Conservation (phyloP, 30 jellyfish, hydroid and myxozoan species). For the Aurelia aurita region DNA sequence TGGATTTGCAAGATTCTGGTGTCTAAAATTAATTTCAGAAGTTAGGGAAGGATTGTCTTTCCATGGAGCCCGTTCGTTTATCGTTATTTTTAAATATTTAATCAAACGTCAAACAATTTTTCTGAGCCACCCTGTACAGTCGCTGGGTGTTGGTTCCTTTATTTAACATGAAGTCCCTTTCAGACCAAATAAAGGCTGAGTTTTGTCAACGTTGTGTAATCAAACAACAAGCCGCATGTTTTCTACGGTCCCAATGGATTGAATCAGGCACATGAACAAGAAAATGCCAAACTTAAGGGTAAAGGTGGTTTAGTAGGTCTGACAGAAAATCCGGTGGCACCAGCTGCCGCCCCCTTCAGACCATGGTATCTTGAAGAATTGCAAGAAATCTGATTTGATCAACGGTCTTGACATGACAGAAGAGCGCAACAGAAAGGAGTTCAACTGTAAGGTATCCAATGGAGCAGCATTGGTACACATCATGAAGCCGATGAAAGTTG, state of each 20-base stretch:
- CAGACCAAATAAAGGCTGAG: too few relatives aligned
- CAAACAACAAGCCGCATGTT: conserved; percentile 33
- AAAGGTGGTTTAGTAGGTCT: conserved; percentile 66
- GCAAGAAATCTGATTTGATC: conserved; percentile 53
- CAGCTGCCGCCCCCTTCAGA: conserved; percentile 50
- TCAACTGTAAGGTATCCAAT: too few relatives aligned
- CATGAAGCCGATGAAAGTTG: conserved; percentile 38
- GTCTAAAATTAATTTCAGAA: too few relatives aligned
- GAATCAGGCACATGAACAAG: conserved; percentile 61
- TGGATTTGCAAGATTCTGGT: too few relatives aligned
- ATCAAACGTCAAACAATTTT: too few relatives aligned
- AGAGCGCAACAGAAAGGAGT: conserved; percentile 8
- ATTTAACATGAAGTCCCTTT: too few relatives aligned
- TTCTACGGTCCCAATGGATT: conserved; percentile 48
- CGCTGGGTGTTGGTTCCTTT: too few relatives aligned
- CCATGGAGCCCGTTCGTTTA: too few relatives aligned
- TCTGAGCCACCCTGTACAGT: too few relatives aligned
- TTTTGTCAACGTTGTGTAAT: too few relatives aligned
- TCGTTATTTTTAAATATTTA: too few relatives aligned
- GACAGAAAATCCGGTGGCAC: conserved; percentile 21
- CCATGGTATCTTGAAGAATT: conserved; percentile 23
- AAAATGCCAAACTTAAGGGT: conserved; percentile 45
- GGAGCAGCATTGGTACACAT: conserved; percentile 60
- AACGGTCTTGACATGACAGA: conserved; percentile 31
- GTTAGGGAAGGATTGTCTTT: too few relatives aligned